phyloP scores from a whole-genome alignment of 2,113 vertebrate species.

The Coracopsis vasa region DNA sequence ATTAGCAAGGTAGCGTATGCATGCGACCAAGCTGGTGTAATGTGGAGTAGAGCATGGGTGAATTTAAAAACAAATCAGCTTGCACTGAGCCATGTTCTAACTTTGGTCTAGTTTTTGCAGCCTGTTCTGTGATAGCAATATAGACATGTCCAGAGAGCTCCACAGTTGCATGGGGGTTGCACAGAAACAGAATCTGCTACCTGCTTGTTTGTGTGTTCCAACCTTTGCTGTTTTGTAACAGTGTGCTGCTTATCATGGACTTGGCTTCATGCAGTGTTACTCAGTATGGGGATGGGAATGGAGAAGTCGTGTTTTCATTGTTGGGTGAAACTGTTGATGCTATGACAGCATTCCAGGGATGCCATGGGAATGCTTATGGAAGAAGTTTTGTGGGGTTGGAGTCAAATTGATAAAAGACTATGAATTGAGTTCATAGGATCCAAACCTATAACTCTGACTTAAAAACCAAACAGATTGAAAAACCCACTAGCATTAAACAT shows the following conservation, averaged over 20 bases:
- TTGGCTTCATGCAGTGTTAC: not conserved
- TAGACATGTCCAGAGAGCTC: not conserved
- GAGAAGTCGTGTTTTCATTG: not conserved
- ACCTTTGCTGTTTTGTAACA: not conserved
- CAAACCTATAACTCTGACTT: not conserved
- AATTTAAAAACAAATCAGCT: not conserved
- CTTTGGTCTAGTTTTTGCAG: not conserved
- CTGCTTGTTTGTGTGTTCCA: not conserved
- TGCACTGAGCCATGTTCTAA: not conserved
- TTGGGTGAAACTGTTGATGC: not conserved
- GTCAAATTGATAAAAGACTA: not conserved
- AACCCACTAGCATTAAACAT: not conserved
- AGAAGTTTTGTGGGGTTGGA: not conserved
- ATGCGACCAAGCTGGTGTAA: not conserved
- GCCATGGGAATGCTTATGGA: not conserved
- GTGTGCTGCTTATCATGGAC: not conserved
- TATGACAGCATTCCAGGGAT: slow-evolving; percentile 18
- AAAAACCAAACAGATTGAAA: not conserved
- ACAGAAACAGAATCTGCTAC: not conserved
- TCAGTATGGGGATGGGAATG: not conserved
- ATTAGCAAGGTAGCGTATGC: not conserved
- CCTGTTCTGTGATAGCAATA: not conserved
- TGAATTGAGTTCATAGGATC: not conserved
- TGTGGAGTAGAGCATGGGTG: not conserved
- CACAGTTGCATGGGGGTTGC: not conserved